Evolutionary conservation across 2,113 vertebrate genomes (phyloP).

Genomic region (Siniperca knerii): DNA sequence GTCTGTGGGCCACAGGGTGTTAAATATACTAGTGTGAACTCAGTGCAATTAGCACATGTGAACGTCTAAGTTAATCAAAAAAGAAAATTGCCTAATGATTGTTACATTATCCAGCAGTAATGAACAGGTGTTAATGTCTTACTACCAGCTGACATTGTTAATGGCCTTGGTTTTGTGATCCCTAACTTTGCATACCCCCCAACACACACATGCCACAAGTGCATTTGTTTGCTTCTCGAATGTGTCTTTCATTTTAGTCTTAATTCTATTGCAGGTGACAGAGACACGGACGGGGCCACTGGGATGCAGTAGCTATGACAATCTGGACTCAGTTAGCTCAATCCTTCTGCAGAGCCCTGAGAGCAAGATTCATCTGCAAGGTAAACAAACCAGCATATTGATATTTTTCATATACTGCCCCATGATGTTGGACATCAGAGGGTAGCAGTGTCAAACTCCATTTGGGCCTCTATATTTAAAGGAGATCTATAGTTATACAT

Average conservation of each 20-base stretch:
- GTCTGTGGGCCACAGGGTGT: constrained; percentile 16
- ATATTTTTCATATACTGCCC: constrained; percentile 29
- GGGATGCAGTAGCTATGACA: constrained; percentile 99
- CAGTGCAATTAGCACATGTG: constrained; percentile 28
- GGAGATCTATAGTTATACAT: constrained; percentile 5
- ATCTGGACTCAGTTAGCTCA: constrained; percentile 99
- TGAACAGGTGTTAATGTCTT: constrained; percentile 25
- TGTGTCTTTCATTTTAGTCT: constrained; percentile 41
- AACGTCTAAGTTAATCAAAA: constrained; percentile 21
- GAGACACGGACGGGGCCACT: constrained; percentile 97
- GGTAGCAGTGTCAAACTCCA: constrained; percentile 31
- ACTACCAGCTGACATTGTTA: constrained; percentile 15
- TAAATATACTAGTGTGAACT: constrained; percentile 15
- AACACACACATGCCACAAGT: background rate
- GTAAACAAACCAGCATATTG: constrained; percentile 80
- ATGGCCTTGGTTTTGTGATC: constrained; percentile 20
- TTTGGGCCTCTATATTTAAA: constrained; percentile 41
- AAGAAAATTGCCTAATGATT: constrained; percentile 3
- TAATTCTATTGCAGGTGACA: constrained; percentile 89
- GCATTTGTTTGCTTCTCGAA: constrained; percentile 10
- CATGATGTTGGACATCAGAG: constrained; percentile 24
- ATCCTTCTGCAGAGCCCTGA: constrained; percentile 99
- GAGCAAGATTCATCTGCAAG: constrained; percentile 99
- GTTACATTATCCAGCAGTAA: constrained; percentile 24
- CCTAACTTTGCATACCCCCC: background rate